Evolutionary conservation across 2,113 vertebrate genomes (phyloP).

Genomic region (Fregetta grallaria): DNA sequence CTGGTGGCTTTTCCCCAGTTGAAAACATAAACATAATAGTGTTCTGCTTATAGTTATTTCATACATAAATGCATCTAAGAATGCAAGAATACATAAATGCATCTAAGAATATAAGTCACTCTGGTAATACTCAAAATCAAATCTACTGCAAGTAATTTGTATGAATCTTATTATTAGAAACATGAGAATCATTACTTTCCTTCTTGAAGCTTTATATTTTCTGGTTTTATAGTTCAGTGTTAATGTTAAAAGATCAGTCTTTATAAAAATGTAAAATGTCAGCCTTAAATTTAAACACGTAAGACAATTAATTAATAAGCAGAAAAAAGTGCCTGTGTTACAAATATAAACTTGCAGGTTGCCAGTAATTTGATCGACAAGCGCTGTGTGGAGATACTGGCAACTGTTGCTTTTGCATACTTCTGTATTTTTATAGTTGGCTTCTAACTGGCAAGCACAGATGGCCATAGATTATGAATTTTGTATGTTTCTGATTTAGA

Average conservation of each 20-base stretch:
- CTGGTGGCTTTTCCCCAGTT: background rate
- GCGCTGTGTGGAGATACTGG: background rate
- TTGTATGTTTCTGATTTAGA: slow-evolving; percentile 48
- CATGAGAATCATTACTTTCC: background rate
- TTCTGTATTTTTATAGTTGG: slow-evolving; percentile 69
- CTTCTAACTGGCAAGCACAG: slow-evolving; percentile 69
- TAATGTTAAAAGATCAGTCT: background rate
- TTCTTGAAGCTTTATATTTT: background rate
- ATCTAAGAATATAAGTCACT: background rate
- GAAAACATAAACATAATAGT: background rate
- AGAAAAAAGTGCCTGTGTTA: background rate
- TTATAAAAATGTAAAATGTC: background rate
- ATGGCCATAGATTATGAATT: slow-evolving; percentile 53
- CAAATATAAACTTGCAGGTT: background rate
- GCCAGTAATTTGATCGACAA: slow-evolving; percentile 27
- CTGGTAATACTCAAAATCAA: background rate
- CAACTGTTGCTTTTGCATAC: slow-evolving; percentile 64
- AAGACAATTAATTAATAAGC: background rate
- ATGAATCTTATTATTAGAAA: background rate
- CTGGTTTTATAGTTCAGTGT: background rate
- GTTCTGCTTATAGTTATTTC: background rate
- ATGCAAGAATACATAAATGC: background rate
- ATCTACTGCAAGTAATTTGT: background rate
- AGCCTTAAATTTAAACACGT: background rate
- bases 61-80: background rate